Base-by-base conservation (phyloP, 2,797 vertebrate species). In the Hylomyscus alleni region DNA sequence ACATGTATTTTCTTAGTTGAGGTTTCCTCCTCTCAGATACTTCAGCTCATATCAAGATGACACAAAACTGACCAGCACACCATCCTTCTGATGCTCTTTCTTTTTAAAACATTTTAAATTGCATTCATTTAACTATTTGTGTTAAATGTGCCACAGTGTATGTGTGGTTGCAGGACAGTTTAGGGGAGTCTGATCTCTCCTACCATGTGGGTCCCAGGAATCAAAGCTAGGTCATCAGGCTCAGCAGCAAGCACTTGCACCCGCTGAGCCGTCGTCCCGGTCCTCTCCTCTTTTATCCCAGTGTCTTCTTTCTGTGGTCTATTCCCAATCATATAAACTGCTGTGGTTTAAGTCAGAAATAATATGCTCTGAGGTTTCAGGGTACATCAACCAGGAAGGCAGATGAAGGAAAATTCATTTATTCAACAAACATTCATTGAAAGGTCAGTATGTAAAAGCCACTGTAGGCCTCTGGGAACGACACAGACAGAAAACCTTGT, bases 341-440 rank as follows among this genome's bases (percentile, higher is more conserved):
- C 40, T 87, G 12, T 34, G 22, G 56, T 78, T 96, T 89, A 88
- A 93, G 77, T 89, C 52, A 86, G 77, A 96, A 78, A 80, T 44
- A 88, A 85, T 15, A 89, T 52, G 14, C 24, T 76, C 90, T 91
- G 20, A 94, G 22, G 80, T 56, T 90, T 91, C 20, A 89, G 93
- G 87, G n/a, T 95, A 93, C 82, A 78, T 17, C 62, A 82, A 91
- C 76, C 11, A 78, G 73, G 80, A 94, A 95, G 85, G 87, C 31
- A 90, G 97, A 88, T 85, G 22, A 97, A 91, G 34, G 14, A 84
- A 90, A 93, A 89, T 52, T 89, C 54, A 92, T 22, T 93, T 92
- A 85, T 73, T 94, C 29, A 94, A 86, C 58, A 92, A 90, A 91
- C 65, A 94, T 86, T 93, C 84, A 95, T 20, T 81, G 58, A 60